Percentiles rank a stretch among this genome's conserved stretches.
These are phyloP conservation scores for Phodopus roborovskii DNA, from an alignment of 2,113 vertebrate species.

Conservation along the genomic window DNA sequence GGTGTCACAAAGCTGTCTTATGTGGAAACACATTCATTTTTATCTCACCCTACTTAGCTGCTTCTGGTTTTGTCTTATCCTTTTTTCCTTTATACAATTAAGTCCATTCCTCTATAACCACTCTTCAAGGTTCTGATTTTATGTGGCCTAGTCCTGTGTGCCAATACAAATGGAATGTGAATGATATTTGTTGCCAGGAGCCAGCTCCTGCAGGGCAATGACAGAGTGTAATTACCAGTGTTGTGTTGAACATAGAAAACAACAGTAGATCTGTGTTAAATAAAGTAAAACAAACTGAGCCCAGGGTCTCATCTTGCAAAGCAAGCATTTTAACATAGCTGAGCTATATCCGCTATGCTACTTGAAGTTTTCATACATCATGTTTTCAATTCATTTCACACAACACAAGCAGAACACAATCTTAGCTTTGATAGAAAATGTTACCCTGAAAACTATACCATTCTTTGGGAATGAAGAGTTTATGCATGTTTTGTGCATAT, in stretches of 20 bases:
- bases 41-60: neutral
- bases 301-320: neutral
- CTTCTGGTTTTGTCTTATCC: neutral
- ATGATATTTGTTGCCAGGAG: neutral
- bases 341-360: neutral
- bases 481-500: neutral
- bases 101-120: neutral
- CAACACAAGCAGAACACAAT: neutral
- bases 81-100: slow-evolving; percentile 1
- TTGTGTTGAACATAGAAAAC: slow-evolving; percentile 35
- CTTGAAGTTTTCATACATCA: neutral
- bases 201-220: neutral
- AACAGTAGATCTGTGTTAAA: neutral
- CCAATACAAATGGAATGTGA: neutral
- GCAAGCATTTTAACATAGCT: neutral
- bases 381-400: slow-evolving; percentile 13
- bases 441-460: neutral
- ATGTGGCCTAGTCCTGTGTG: neutral
- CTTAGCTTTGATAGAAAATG: neutral
- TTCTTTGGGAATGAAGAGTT: neutral
- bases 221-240: neutral
- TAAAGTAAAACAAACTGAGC: neutral
- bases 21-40: neutral
- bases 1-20: neutral
- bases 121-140: neutral